Percentiles rank a stretch among this genome's conserved stretches.
phyloP scores from a whole-genome alignment of 2,113 vertebrate genomes.

The Eurystomus gularis region DNA sequence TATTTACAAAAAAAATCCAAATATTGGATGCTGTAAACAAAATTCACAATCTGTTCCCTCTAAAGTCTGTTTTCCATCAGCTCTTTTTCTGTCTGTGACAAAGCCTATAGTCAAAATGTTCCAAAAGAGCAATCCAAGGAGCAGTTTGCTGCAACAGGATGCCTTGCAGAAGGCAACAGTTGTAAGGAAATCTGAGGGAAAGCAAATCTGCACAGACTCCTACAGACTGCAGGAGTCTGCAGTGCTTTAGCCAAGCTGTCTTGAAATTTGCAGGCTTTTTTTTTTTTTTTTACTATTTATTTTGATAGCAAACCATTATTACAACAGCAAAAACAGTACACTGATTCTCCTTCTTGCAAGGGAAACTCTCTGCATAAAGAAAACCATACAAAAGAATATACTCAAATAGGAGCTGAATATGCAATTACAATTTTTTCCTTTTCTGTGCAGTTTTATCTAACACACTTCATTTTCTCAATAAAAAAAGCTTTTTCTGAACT shows the following conservation, averaged over 20 bases:
- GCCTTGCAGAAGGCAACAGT: slow-evolving; percentile 72
- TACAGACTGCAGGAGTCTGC: slow-evolving; percentile 68
- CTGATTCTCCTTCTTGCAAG: slow-evolving; percentile 63
- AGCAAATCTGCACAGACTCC: slow-evolving; percentile 71
- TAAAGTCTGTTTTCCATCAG: slow-evolving; percentile 75
- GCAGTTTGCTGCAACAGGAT: slow-evolving; percentile 74
- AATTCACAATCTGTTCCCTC: slow-evolving; percentile 86
- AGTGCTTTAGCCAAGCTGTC: slow-evolving; percentile 58
- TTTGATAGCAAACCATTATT: slow-evolving; percentile 72
- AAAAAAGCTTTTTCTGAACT: slow-evolving; percentile 48
- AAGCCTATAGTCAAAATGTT: slow-evolving; percentile 72
- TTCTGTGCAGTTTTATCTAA: slow-evolving; percentile 72
- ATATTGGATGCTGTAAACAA: slow-evolving; percentile 91
- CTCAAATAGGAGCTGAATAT: slow-evolving; percentile 74
- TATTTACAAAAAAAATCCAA: slow-evolving; percentile 89
- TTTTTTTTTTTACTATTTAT: slow-evolving; percentile 47
- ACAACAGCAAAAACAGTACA: slow-evolving; percentile 46
- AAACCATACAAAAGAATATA: slow-evolving; percentile 71
- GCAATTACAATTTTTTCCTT: slow-evolving; percentile 61
- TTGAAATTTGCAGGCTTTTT: slow-evolving; percentile 61
- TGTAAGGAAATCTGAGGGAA: slow-evolving; percentile 67
- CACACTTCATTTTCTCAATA: slow-evolving; percentile 62
- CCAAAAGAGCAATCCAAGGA: slow-evolving; percentile 75
- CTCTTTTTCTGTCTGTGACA: slow-evolving; percentile 75
- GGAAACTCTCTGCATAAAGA: slow-evolving; percentile 72